Base-by-base conservation (phyloP, 2,113 vertebrate species). In the Nesogale talazaci region DNA sequence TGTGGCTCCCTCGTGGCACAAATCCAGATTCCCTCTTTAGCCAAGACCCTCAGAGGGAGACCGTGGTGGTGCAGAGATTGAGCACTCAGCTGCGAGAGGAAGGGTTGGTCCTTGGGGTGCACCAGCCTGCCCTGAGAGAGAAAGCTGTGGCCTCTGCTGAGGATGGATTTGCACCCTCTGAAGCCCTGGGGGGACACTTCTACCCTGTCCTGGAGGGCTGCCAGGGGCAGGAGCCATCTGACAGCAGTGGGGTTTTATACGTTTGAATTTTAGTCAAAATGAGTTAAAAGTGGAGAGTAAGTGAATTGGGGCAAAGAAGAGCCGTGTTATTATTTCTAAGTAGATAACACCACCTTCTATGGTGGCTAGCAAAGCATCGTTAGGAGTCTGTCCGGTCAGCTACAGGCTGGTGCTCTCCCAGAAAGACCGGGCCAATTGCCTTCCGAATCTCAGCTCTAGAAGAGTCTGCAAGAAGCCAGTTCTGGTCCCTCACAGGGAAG, bases 221-320 rank as follows among this genome's bases (percentile, higher is more conserved):
- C 65, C 17, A 67, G 29, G 65, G 31, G 65, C 10, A 31, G 11
- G 31, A 67, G 29, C 27, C 9, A 67, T 29, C 12, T 16, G 29
- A 10, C 31, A 11, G 29, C 27, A 67, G 65, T 67, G 29, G 23
- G 9, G 22, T 25, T 65, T 31, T 25, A 10, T 65, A 25, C 2
- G 27, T 65, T 65, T 29, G 63, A 20, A 61, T 67, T 67, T 67
- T 12, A 88, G 87, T 84, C 77, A 82, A 83, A 84, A 82, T 75
- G 81, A 74, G 61, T 57, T 63, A 20, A 80, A 84, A 27, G 34
- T 36, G 65, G 38, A n/a, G 75, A 87, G n/a, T 76, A 75, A 82
- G 82, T 75, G 61, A 93, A 87, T 89, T 76, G 3, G 36, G 83
- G 20, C 56, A 89, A 65, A 89, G n/a, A 90, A 93, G 81, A 52